phyloP scores from a whole-genome alignment of 2,797 vertebrate genomes.

The Arrhamphus sclerolepis region DNA sequence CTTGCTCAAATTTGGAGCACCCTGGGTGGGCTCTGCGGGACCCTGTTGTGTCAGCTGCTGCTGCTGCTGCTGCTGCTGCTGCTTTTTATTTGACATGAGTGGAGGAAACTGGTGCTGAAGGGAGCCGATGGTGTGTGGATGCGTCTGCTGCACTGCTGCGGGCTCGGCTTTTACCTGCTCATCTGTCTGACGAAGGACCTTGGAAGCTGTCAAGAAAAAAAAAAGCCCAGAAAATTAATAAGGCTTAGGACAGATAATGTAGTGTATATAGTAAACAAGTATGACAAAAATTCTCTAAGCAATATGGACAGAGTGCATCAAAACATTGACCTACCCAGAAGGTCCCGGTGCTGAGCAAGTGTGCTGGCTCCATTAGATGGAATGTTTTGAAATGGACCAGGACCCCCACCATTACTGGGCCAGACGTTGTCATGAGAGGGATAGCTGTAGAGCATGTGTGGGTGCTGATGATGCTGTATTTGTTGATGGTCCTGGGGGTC shows the following conservation, averaged over 20 bases:
- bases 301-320: background rate
- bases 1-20: conserved; percentile 83
- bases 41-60: conserved; percentile 80
- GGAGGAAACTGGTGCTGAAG: conserved; percentile 98
- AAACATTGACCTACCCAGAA: conserved; percentile 84
- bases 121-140: conserved; percentile 84
- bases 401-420: conserved; percentile 87
- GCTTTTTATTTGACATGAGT: conserved; percentile 90
- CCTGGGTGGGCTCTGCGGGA: conserved; percentile 85
- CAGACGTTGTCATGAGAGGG: conserved; percentile 91
- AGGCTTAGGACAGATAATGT: background rate
- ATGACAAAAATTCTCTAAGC: background rate
- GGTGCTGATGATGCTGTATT: conserved; percentile 80
- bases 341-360: conserved; percentile 86
- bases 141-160: conserved; percentile 68
- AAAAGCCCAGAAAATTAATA: background rate
- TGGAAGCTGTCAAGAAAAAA: conserved; percentile 76
- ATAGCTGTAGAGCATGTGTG: conserved; percentile 84
- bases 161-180: conserved; percentile 89
- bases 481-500: conserved; percentile 87
- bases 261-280: background rate
- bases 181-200: conserved; percentile 86
- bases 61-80: conserved; percentile 77
- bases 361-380: conserved; percentile 95
- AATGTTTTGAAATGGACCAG: conserved; percentile 94